Percentiles rank a stretch among this genome's conserved stretches.
Evolutionary conservation across 30 jellyfish, hydroid and myxozoan genomes (phyloP).

Genomic region (Cassiopea xamachana): DNA sequence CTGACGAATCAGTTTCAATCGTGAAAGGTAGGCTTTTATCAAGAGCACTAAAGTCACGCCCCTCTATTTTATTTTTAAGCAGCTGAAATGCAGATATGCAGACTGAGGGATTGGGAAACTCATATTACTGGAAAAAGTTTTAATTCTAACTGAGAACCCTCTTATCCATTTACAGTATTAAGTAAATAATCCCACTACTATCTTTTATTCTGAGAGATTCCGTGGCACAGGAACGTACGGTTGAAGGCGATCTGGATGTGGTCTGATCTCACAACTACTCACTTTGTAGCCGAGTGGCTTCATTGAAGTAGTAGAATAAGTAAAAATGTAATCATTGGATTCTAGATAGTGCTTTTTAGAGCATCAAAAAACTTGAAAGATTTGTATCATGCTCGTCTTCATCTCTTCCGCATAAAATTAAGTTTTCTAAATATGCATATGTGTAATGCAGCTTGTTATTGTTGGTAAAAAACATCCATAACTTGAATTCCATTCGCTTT

Average conservation of each 20-base stretch:
- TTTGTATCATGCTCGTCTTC: slow-evolving; percentile 75
- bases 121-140: slow-evolving; percentile 25
- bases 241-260: slow-evolving; percentile 72
- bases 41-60: slow-evolving; percentile 27
- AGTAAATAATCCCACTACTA: slow-evolving; percentile 57
- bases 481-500: slow-evolving; percentile 5
- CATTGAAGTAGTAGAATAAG: slow-evolving; percentile 30
- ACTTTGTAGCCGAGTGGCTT: slow-evolving; percentile 64
- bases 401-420: slow-evolving; percentile 60
- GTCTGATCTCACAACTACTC: slow-evolving; percentile 51
- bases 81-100: slow-evolving; percentile 12
- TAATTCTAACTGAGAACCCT: slow-evolving; percentile 60
- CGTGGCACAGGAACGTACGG: slow-evolving; percentile 61
- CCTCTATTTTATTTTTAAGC: slow-evolving; percentile 16
- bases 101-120: slow-evolving; percentile 36
- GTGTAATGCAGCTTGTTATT: slow-evolving; percentile 18
- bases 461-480: background rate
- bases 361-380: slow-evolving; percentile 65
- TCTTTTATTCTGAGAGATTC: slow-evolving; percentile 9
- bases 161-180: slow-evolving; percentile 77
- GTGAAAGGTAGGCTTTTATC: slow-evolving; percentile 70
- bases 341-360: slow-evolving; percentile 51
- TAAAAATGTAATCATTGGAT: slow-evolving; percentile 27
- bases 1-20: slow-evolving; percentile 92
- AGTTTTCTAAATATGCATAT: slow-evolving; percentile 57